phyloP scores from a whole-genome alignment of 2,888 invertebrate genomes.

The Quadroppia sp. region DNA sequence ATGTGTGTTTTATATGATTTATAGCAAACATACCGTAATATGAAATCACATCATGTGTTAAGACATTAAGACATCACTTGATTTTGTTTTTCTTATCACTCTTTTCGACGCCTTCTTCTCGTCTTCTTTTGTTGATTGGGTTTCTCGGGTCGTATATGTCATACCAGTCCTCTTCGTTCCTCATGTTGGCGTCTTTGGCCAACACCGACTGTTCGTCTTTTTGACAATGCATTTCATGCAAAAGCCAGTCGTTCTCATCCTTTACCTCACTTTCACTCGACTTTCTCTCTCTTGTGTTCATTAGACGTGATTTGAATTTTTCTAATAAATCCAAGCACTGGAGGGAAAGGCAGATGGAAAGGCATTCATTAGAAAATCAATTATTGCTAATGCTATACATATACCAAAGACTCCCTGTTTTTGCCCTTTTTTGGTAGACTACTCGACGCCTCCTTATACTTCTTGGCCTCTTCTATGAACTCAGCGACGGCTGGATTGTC shows the following conservation, averaged over 20 bases:
- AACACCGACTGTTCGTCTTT: conserved; percentile 64
- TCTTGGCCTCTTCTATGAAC: conserved; percentile 60
- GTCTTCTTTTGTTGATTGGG: conserved; percentile 82
- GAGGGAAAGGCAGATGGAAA: conserved; percentile 37
- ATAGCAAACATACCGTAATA: not conserved
- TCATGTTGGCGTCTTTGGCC: conserved; percentile 88
- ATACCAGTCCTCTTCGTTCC: conserved; percentile 84
- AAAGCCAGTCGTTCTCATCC: conserved; percentile 41
- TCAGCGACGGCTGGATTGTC: conserved; percentile 58
- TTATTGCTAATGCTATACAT: not conserved
- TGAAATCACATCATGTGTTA: too few relatives aligned
- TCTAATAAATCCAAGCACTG: conserved; percentile 72
- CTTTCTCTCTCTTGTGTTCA: conserved; percentile 50
- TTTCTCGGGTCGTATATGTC: conserved; percentile 94
- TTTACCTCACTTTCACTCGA: not conserved
- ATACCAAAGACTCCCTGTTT: conserved; percentile 49
- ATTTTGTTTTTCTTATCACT: not conserved
- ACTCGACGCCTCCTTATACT: conserved; percentile 63
- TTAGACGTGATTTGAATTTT: conserved; percentile 76
- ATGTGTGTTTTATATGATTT: not conserved
- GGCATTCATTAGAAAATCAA: not conserved
- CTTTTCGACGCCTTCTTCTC: conserved; percentile 58
- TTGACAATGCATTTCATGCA: conserved; percentile 43
- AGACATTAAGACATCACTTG: not conserved
- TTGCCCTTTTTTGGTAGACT: conserved; percentile 60